Evolutionary conservation across 2,888 invertebrate species (phyloP).

Genomic region (Nycteola revayana): DNA sequence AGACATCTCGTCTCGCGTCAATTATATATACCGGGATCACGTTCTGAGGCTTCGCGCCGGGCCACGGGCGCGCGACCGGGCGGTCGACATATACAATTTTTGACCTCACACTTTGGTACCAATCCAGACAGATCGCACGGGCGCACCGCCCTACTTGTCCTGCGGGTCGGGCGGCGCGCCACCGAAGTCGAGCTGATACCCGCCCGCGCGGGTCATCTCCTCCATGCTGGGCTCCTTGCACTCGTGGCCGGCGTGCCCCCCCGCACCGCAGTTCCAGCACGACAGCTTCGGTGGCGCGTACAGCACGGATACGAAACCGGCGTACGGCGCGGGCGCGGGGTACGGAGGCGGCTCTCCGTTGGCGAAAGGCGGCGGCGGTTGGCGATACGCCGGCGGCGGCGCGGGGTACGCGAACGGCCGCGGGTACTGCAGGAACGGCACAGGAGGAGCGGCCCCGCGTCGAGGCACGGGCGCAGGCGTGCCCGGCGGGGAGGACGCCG

Average conservation of each 20-base stretch:
- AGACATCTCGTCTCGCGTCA: conserved; percentile 42
- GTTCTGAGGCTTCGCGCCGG: conserved; percentile 29
- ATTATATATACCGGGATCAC: conserved; percentile 34
- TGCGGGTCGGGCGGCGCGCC: conserved; percentile 69
- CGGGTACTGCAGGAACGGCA: conserved; percentile 61
- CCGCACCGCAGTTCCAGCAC: conserved; percentile 96
- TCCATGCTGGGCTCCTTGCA: conserved; percentile 96
- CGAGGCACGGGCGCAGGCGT: conserved; percentile 57
- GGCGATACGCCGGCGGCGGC: conserved; percentile 66
- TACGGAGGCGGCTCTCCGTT: conserved; percentile 74
- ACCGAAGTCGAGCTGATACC: conserved; percentile 86
- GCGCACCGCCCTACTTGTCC: conserved; percentile 58
- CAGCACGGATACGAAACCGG: conserved; percentile 75
- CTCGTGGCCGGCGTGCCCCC: conserved; percentile 91
- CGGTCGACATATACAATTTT: conserved; percentile 36
- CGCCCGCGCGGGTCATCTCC: conserved; percentile 90
- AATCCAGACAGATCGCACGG: conserved; percentile 25
- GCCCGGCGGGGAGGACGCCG: conserved; percentile 68
- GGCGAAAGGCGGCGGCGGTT: conserved; percentile 69
- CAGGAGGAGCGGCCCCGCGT: conserved; percentile 48
- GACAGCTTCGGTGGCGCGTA: conserved; percentile 85
- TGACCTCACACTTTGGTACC: conserved; percentile 55
- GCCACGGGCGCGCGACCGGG: conserved; percentile 25
- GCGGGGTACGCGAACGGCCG: conserved; percentile 66
- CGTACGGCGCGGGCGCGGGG: conserved; percentile 68